phyloP scores from a whole-genome alignment of 2,113 vertebrate genomes.

The Ia io region DNA sequence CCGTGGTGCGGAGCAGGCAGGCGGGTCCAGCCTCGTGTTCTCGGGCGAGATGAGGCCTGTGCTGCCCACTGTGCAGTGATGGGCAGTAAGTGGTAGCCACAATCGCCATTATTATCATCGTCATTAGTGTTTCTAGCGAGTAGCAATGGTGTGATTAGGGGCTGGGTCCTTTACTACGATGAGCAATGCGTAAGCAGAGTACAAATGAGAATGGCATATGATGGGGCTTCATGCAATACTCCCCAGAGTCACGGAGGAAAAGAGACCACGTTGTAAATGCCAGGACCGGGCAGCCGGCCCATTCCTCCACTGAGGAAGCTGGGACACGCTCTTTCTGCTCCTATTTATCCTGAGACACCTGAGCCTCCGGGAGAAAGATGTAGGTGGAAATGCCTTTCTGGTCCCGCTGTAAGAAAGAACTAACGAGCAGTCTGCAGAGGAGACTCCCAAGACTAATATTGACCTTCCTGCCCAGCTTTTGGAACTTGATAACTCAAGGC shows the following conservation, averaged over 20 bases:
- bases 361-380: neutral
- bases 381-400: neutral
- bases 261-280: neutral
- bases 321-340: neutral
- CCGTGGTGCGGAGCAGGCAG: rapidly evolving
- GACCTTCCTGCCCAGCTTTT: neutral
- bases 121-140: neutral
- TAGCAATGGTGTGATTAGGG: too few relatives aligned
- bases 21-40: neutral
- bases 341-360: neutral
- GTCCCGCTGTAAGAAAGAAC: neutral
- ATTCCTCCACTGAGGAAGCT: neutral
- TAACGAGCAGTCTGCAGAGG: neutral
- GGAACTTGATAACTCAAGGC: slow-evolving; percentile 37
- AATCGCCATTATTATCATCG: neutral
- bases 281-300: neutral
- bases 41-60: neutral
- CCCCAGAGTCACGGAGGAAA: neutral
- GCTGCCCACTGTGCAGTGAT: too few relatives aligned
- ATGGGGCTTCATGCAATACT: neutral
- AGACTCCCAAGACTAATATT: neutral
- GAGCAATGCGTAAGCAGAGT: neutral
- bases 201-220: neutral
- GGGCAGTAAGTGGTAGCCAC: neutral
- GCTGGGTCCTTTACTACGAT: neutral